Percentiles rank a stretch among this genome's conserved stretches.
phyloP scores from a whole-genome alignment of 2,888 invertebrate genomes.

The Trissoscelio sp. region DNA sequence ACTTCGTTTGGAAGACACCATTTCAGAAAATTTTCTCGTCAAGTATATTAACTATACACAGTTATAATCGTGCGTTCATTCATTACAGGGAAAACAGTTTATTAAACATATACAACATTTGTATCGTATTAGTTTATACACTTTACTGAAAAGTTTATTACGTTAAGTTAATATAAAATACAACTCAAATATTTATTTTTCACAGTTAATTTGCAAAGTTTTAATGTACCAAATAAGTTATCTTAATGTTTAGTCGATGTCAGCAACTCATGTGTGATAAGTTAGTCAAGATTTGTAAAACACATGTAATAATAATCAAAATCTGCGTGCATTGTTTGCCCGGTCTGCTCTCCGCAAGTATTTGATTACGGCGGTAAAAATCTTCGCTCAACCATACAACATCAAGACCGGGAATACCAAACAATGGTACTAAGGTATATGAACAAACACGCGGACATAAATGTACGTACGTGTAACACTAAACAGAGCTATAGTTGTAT shows the following conservation, averaged over 20 bases:
- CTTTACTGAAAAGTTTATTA: too few relatives aligned
- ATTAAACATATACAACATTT: too few relatives aligned
- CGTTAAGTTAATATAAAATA: too few relatives aligned
- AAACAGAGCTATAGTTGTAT: conserved; percentile 46
- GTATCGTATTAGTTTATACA: too few relatives aligned
- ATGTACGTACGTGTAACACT: conserved; percentile 30
- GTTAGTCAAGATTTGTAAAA: neutral
- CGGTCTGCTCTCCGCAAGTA: conserved; percentile 35
- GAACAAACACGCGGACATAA: conserved; percentile 45
- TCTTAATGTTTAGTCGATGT: too few relatives aligned
- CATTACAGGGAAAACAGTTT: conserved; percentile 19
- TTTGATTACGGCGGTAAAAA: conserved; percentile 54
- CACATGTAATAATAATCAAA: conserved; percentile 40
- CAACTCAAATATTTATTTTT: too few relatives aligned
- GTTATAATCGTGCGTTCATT: neutral
- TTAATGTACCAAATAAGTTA: too few relatives aligned
- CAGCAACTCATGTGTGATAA: too few relatives aligned
- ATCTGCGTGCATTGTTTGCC: conserved; percentile 14
- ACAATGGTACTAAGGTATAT: conserved; percentile 51
- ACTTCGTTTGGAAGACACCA: conserved; percentile 16
- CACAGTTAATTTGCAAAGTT: too few relatives aligned
- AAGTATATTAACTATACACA: conserved; percentile 23
- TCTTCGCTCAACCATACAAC: conserved; percentile 27
- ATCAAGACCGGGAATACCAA: conserved; percentile 28
- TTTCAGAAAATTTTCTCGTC: conserved; percentile 37